phyloP scores from a whole-genome alignment of 1,140 invertebrate species.

The Vanessa atalanta region DNA sequence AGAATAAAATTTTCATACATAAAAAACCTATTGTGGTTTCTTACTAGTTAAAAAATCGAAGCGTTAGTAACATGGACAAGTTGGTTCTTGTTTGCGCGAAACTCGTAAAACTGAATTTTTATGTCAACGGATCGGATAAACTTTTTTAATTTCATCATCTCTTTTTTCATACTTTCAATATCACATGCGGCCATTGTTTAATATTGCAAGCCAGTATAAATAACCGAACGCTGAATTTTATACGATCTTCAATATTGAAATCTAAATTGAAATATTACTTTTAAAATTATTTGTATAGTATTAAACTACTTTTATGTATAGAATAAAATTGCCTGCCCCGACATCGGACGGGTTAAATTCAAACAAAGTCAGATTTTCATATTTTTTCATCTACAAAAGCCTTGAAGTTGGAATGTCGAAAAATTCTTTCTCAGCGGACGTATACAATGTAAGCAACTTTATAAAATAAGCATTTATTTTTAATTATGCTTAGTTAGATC shows the following conservation, averaged over 20 bases:
- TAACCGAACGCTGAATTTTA: not conserved
- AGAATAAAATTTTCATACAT: slow-evolving; percentile 5
- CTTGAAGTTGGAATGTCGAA: too few relatives aligned
- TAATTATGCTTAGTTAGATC: too few relatives aligned
- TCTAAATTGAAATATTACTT: not conserved
- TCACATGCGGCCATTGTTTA: slow-evolving; percentile 24
- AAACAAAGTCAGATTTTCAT: too few relatives aligned
- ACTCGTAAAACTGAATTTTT: slow-evolving; percentile 66
- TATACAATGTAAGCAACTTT: too few relatives aligned
- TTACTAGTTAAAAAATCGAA: slow-evolving; percentile 12
- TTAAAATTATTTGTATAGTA: not conserved
- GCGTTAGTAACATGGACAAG: slow-evolving; percentile 34
- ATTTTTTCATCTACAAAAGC: too few relatives aligned
- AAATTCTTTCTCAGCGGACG: too few relatives aligned
- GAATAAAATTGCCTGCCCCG: too few relatives aligned
- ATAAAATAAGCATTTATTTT: too few relatives aligned
- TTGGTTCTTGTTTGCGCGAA: slow-evolving; percentile 48
- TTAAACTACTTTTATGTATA: not conserved
- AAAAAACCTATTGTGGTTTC: slow-evolving; percentile 7
- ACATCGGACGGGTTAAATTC: too few relatives aligned
- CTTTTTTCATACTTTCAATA: slow-evolving; percentile 50
- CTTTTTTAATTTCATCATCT: slow-evolving; percentile 61
- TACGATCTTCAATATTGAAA: slow-evolving; percentile 8
- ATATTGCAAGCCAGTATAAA: slow-evolving; percentile 23
- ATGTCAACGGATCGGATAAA: slow-evolving; percentile 55